Conservation (phyloP, 2,888 invertebrate genomes). For the Macropis europaea region DNA sequence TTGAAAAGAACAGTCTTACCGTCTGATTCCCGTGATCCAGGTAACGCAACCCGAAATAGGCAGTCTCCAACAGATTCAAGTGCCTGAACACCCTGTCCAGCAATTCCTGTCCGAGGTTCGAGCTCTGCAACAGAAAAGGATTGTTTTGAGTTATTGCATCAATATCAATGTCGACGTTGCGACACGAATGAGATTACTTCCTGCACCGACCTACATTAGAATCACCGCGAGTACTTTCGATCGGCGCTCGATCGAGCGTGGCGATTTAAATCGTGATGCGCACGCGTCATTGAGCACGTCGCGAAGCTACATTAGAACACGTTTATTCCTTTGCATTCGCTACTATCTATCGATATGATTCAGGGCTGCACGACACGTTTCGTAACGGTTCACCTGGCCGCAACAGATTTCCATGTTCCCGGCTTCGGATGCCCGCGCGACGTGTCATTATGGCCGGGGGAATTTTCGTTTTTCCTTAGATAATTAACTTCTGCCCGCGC, state of each 20-base stretch:
- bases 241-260: constrained; percentile 46
- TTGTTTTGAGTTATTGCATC: constrained; percentile 19
- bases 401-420: constrained; percentile 24
- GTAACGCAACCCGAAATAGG: constrained; percentile 97
- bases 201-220: constrained; percentile 30
- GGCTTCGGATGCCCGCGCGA: neutral
- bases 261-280: constrained; percentile 48
- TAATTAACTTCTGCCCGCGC: constrained; percentile 17
- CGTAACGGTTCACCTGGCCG: constrained; percentile 39
- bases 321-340: constrained; percentile 12
- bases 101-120: constrained; percentile 93
- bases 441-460: constrained; percentile 18
- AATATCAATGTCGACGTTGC: constrained; percentile 7
- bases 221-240: constrained; percentile 28
- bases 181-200: constrained; percentile 41
- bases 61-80: constrained; percentile 96
- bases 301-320: constrained; percentile 30
- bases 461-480: neutral
- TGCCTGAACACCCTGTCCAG: constrained; percentile 96
- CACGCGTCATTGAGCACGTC: constrained; percentile 54
- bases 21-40: constrained; percentile 96
- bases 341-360: constrained; percentile 24
- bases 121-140: constrained; percentile 86
- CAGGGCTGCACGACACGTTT: constrained; percentile 33
- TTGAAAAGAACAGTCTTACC: constrained; percentile 82